Percentiles rank a stretch among this genome's conserved stretches.
Conservation (phyloP, 2,797 vertebrate genomes). For the Carapus acus region DNA sequence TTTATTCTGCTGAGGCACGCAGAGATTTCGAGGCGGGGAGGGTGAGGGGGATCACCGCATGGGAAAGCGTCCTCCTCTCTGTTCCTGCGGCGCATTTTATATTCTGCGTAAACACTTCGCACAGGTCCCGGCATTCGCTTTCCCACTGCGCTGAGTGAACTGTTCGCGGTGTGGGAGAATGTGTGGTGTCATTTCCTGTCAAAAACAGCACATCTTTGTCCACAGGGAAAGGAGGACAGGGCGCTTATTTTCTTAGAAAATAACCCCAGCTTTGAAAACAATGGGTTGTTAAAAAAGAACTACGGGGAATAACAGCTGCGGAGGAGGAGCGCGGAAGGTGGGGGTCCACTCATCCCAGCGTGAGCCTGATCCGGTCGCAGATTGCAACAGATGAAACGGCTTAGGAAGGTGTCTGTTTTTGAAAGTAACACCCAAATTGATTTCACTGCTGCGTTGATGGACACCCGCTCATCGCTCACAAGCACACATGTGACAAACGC, state of each 20-base stretch:
- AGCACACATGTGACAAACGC: too few species aligned
- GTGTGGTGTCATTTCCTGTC: constrained; percentile 12
- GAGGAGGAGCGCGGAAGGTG: constrained; percentile 50
- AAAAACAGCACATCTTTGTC: constrained; percentile 50
- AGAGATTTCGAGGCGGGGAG: too few species aligned
- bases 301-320: constrained; percentile 47
- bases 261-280: constrained; percentile 59
- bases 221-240: constrained; percentile 26
- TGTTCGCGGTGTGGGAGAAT: constrained; percentile 9
- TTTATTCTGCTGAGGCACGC: constrained; percentile 33
- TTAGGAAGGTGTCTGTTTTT: constrained; percentile 6
- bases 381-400: constrained; percentile 24
- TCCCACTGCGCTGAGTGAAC: constrained; percentile 1
- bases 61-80: constrained; percentile 7
- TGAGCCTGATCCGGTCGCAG: constrained; percentile 43
- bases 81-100: constrained; percentile 12
- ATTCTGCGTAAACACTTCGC: not conserved
- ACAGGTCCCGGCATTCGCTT: not conserved
- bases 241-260: constrained; percentile 61
- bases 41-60: too few species aligned
- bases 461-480: constrained; percentile 4
- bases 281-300: constrained; percentile 45
- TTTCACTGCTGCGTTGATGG: constrained; percentile 8
- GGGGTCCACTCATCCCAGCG: constrained; percentile 35
- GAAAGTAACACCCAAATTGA: constrained; percentile 26